A percentile compares a stretch with the other conserved stretches of the same genome.
phyloP scores from a whole-genome alignment of 2,888 invertebrate genomes.

The Slavum lentiscoides region DNA sequence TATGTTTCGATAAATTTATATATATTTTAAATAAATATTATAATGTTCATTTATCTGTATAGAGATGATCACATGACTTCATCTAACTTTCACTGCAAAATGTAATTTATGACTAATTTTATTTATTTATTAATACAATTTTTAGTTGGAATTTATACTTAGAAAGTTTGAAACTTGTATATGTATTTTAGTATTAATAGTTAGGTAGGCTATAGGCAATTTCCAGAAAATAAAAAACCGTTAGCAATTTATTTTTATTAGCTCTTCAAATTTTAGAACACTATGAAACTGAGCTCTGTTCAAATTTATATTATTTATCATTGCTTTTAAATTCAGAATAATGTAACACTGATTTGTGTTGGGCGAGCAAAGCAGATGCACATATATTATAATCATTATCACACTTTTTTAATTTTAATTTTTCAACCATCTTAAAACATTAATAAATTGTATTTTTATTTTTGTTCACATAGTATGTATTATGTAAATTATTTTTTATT shows the following conservation, averaged over 20 bases:
- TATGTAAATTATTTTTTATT: slow-evolving; percentile 58
- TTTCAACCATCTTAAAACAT: not conserved
- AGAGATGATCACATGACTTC: too few relatives aligned
- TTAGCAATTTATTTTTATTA: not conserved
- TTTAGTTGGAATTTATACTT: too few relatives aligned
- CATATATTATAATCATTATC: not conserved
- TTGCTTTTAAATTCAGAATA: not conserved
- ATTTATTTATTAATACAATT: too few relatives aligned
- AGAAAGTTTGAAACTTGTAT: too few relatives aligned
- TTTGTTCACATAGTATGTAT: not conserved
- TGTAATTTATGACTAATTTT: too few relatives aligned
- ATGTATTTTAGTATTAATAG: too few relatives aligned
- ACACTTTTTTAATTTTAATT: not conserved
- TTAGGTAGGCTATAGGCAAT: too few relatives aligned
- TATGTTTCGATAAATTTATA: too few relatives aligned
- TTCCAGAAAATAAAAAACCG: too few relatives aligned
- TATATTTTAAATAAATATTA: too few relatives aligned
- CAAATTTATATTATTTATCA: not conserved
- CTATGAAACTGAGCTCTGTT: not conserved
- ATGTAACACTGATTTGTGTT: not conserved
- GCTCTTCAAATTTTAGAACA: not conserved
- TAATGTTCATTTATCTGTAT: too few relatives aligned
- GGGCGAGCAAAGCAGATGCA: not conserved
- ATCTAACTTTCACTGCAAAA: too few relatives aligned
- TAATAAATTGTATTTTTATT: not conserved